Percentiles rank a stretch among this genome's conserved stretches.
Evolutionary conservation across 2,888 invertebrate genomes (phyloP).

Genomic region (Lordiphosa andalusiaca): DNA sequence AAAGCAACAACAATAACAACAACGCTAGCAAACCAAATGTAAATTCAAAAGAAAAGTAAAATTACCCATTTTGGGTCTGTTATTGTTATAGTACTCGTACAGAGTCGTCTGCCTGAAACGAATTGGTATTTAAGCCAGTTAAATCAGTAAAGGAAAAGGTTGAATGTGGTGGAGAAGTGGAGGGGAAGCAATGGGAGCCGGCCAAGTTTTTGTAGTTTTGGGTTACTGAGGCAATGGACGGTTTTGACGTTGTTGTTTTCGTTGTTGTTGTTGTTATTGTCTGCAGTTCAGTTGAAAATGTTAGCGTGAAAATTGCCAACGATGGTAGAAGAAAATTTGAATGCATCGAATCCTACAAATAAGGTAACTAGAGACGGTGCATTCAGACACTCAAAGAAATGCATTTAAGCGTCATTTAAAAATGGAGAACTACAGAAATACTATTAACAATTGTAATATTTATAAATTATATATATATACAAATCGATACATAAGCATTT

Average conservation of each 20-base stretch:
- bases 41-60: slow-evolving; percentile 46
- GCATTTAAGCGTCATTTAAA: too few relatives aligned
- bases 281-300: slow-evolving; percentile 47
- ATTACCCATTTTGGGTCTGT: slow-evolving; percentile 39
- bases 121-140: slow-evolving; percentile 63
- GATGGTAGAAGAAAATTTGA: slow-evolving; percentile 27
- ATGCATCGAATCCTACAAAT: slow-evolving; percentile 21
- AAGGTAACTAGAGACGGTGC: too few relatives aligned
- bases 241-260: slow-evolving; percentile 23
- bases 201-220: slow-evolving; percentile 29
- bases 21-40: slow-evolving; percentile 17
- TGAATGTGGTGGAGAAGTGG: slow-evolving; percentile 23
- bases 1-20: slow-evolving; percentile 23
- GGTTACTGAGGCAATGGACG: slow-evolving; percentile 50
- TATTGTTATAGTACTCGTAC: slow-evolving; percentile 17
- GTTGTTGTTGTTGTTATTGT: slow-evolving; percentile 23
- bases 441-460: too few relatives aligned
- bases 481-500: too few relatives aligned
- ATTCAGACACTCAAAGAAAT: too few relatives aligned
- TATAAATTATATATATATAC: too few relatives aligned
- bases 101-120: slow-evolving; percentile 15
- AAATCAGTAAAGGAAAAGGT: slow-evolving; percentile 41
- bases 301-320: slow-evolving; percentile 49
- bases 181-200: slow-evolving; percentile 1
- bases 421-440: too few relatives aligned